A percentile compares a stretch with the other conserved stretches of the same genome.
These are phyloP conservation scores for Tautogolabrus adspersus DNA, from an alignment of 2,113 vertebrate species.

Conservation along the genomic window DNA sequence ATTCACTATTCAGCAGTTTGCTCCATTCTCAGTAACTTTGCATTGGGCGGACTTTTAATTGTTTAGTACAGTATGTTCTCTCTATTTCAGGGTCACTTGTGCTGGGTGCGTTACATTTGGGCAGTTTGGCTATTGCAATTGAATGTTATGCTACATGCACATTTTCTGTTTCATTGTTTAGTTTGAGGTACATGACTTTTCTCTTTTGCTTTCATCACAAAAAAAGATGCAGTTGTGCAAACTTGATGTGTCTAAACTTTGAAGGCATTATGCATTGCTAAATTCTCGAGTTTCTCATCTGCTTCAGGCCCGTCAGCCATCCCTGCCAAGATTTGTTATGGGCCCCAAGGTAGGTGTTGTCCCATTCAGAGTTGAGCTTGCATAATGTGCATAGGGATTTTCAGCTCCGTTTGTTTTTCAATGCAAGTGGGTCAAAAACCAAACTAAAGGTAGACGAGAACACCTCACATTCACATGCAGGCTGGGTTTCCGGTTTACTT, in stretches of 20 bases:
- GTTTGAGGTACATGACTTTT: background rate
- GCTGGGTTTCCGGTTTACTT: background rate
- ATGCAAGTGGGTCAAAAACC: background rate
- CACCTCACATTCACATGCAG: background rate
- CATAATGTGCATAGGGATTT: background rate
- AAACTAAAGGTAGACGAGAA: background rate
- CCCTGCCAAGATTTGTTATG: background rate
- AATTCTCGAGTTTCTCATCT: background rate
- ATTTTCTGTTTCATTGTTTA: background rate
- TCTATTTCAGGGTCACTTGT: background rate
- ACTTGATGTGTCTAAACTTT: background rate
- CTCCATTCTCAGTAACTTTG: background rate
- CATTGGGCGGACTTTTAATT: background rate
- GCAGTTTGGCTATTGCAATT: background rate
- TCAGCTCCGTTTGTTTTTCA: background rate
- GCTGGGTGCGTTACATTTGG: too few species aligned
- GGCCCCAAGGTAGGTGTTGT: background rate
- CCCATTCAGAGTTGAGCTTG: slow-evolving; percentile 1
- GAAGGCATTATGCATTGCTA: background rate
- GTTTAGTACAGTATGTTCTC: background rate
- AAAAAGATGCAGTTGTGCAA: background rate
- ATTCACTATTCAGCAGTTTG: background rate
- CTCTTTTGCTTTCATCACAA: background rate
- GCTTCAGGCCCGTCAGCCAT: background rate
- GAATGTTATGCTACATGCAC: background rate